Evolutionary conservation across 2,113 vertebrate species (phyloP), one percentile per base, ranked within the genome.

Genomic region (Lathamus discolor): DNA sequence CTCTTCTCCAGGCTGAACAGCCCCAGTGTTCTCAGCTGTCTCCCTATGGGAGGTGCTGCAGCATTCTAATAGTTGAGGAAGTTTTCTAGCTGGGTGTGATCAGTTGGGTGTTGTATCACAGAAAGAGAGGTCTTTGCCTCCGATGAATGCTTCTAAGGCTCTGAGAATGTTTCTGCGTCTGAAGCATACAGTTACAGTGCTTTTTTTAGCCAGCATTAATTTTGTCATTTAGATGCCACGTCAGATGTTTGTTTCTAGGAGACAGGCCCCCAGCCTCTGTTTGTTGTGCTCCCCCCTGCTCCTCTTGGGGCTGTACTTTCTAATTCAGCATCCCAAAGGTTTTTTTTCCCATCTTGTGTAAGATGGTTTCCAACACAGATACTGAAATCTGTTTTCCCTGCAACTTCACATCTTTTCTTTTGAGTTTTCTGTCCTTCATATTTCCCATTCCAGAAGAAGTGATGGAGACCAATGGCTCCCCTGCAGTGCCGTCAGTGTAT

Each of bases 231-330:
- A 82, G 84, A 39, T 7, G 17, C 77, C 66, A 67, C 51, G 18
- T 61, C 62, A 43, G 33, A 67, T 66, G 62, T 76, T 92, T 86
- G 85, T 81, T 86, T 69, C 61, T 72, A 75, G 80, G 86, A 80
- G 72, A 75, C 17, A 28, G 55, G 66, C 77, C 83, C 82, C 78
- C 54, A 83, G 72, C 59, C 12, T 52, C 55, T 77, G 18, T 68
- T 51, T 75, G 59, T 31, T 79, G 37, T 80, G 31, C 61, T 27
- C 17, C 8, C 7, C 15, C 52, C 31, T 17, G 11, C 63, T 63
- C 33, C 39, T 76, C 57, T 37, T 37, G 17, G 51, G 31, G 5
- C 55, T 64, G 39, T 78, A 33, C 44, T 89, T 95, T 39, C 33
- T n/a, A 51, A 64, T 68, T 68, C 46, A 46, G n/a, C 67, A 84